A percentile compares a stretch with the other conserved stretches of the same genome.
These are phyloP conservation scores for Cephus rjabovi DNA, from an alignment of 2,888 invertebrate species.

Conservation along the genomic window DNA sequence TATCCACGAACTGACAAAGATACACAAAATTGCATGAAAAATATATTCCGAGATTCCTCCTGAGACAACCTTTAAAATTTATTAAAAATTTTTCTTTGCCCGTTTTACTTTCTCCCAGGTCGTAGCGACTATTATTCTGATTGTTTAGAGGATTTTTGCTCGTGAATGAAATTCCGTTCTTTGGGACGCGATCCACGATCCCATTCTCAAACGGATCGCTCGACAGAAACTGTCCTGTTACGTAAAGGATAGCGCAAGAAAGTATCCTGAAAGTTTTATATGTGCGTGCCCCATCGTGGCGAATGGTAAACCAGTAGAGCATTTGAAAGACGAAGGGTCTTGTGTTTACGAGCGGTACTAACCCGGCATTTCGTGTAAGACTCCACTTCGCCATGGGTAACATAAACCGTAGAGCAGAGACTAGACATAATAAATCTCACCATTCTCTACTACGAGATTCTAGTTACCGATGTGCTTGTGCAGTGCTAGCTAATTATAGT, in stretches of 20 bases:
- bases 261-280: not conserved
- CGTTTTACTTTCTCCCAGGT: not conserved
- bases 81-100: not conserved
- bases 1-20: not conserved
- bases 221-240: not conserved
- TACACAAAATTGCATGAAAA: not conserved
- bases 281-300: not conserved
- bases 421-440: constrained; percentile 3
- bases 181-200: not conserved
- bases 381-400: constrained; percentile 6
- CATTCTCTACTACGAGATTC: not conserved
- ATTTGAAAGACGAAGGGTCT: not conserved
- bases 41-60: not conserved
- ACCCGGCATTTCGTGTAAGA: not conserved
- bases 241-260: not conserved
- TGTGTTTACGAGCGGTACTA: constrained; percentile 3
- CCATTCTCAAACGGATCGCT: not conserved
- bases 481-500: not conserved
- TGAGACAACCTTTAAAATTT: not conserved
- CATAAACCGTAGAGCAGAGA: constrained; percentile 6
- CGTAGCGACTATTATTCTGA: not conserved
- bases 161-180: not conserved
- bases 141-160: not conserved
- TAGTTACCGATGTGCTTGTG: constrained; percentile 2
- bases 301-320: not conserved